phyloP scores from a whole-genome alignment of 2,797 vertebrate genomes.

The Pristis pectinata region DNA sequence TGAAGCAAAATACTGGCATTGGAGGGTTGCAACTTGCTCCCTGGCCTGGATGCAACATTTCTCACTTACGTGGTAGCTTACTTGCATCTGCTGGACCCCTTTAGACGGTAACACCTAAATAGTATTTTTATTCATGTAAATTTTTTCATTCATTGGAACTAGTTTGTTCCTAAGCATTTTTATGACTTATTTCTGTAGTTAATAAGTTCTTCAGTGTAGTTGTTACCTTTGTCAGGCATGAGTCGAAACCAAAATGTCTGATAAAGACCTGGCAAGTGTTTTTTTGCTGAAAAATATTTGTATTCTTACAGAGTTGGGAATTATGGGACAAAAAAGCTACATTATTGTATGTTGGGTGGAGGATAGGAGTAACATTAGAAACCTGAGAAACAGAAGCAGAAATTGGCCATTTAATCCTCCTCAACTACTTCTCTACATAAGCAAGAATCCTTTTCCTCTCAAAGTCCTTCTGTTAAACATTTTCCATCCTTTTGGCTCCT shows the following conservation, averaged over 20 bases:
- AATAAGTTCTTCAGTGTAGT: background rate
- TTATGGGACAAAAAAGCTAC: background rate
- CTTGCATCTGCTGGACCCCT: no score
- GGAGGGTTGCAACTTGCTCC: background rate
- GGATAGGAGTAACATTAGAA: no score
- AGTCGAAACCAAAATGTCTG: background rate
- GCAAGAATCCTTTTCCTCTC: background rate
- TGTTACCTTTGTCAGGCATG: conserved; percentile 4
- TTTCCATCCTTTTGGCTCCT: background rate
- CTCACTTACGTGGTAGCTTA: no score
- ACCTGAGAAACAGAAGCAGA: no score
- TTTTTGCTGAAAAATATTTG: conserved; percentile 17
- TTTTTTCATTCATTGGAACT: background rate
- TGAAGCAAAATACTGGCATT: background rate
- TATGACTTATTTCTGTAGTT: background rate
- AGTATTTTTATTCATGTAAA: background rate
- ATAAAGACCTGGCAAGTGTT: background rate
- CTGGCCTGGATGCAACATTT: background rate
- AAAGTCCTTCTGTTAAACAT: background rate
- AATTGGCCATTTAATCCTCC: no score
- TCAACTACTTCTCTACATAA: background rate
- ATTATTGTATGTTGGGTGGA: background rate
- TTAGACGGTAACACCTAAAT: background rate
- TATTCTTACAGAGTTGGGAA: background rate
- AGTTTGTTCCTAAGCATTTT: background rate